Percentiles rank a stretch among this genome's conserved stretches.
Evolutionary conservation across 1,140 invertebrate species (phyloP).

Genomic region (Zaprionus nigranus): DNA sequence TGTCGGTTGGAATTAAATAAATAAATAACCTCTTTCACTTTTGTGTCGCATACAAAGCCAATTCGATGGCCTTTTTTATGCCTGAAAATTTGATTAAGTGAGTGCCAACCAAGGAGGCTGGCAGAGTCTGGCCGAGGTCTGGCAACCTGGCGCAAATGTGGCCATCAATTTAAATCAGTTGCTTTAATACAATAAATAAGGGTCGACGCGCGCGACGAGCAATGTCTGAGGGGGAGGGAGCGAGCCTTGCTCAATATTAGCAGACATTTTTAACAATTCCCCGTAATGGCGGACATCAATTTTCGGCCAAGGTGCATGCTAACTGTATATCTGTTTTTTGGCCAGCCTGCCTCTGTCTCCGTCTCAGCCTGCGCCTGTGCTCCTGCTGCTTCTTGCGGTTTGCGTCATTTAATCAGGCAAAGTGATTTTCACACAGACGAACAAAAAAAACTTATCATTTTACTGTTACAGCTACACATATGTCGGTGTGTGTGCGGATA

Average conservation of each 20-base stretch:
- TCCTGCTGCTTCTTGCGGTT: conserved; percentile 45
- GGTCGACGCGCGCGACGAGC: no score
- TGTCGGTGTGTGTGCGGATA: conserved; percentile 8
- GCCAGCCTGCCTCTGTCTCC: background rate
- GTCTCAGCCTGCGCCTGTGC: conserved; percentile 6
- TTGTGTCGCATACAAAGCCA: conserved; percentile 35
- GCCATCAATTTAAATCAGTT: conserved; percentile 78
- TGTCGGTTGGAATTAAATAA: conserved; percentile 29
- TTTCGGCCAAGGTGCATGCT: conserved; percentile 57
- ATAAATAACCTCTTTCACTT: conserved; percentile 55
- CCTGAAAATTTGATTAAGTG: conserved; percentile 79
- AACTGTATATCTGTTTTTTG: conserved; percentile 38
- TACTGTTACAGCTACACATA: conserved; percentile 17
- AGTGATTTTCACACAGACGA: conserved; percentile 66
- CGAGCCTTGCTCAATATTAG: conserved; percentile 53
- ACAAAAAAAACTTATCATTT: conserved; percentile 69
- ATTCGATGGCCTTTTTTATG: conserved; percentile 60
- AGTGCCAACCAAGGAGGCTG: conserved; percentile 48
- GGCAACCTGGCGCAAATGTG: conserved; percentile 35
- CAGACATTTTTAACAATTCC: conserved; percentile 79
- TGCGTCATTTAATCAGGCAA: conserved; percentile 80
- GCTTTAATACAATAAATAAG: conserved; percentile 72
- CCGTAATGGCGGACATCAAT: conserved; percentile 61
- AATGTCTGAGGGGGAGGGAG: background rate
- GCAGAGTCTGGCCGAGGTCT: background rate